These are phyloP conservation scores for Actenoides hombroni DNA, from an alignment of 2,113 vertebrate species.

Conservation along the genomic window DNA sequence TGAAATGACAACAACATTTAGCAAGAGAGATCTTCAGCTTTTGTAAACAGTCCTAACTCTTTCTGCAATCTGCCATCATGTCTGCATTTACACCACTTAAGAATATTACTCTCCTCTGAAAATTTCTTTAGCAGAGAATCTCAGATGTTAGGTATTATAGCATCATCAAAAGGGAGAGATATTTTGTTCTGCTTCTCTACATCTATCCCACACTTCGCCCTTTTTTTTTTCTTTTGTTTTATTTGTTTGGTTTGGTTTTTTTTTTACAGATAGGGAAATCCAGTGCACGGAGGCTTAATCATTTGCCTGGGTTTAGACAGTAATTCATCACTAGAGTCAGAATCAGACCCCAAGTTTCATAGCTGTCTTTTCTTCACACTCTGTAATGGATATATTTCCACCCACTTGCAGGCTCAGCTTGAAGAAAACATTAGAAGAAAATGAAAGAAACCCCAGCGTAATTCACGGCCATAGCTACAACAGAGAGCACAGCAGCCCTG, in stretches of 20 bases:
- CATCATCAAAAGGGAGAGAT: not conserved
- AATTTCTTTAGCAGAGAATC: not conserved
- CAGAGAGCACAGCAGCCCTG: not conserved
- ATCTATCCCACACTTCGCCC: not conserved
- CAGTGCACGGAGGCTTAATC: not conserved
- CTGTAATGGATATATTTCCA: constrained; percentile 19
- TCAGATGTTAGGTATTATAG: not conserved
- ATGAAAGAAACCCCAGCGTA: not conserved
- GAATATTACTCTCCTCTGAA: not conserved
- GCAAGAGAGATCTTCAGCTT: constrained; percentile 22
- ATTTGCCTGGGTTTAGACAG: not conserved
- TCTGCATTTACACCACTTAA: not conserved
- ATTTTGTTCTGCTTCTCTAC: not conserved
- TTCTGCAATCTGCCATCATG: not conserved
- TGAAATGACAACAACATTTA: constrained; percentile 21
- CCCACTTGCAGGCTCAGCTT: constrained; percentile 27
- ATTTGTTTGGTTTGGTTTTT: too few relatives aligned
- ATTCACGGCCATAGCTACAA: constrained; percentile 29
- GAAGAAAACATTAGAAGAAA: constrained; percentile 29
- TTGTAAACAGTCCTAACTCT: constrained; percentile 12
- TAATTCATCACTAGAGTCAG: not conserved
- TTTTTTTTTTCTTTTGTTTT: not conserved
- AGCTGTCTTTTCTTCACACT: not conserved
- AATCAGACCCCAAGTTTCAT: not conserved
- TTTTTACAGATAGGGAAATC: not conserved